Evolutionary conservation across 2,888 invertebrate species (phyloP), one percentile per base, ranked within the genome.

Genomic region (Acanthoscelides obtectus): DNA sequence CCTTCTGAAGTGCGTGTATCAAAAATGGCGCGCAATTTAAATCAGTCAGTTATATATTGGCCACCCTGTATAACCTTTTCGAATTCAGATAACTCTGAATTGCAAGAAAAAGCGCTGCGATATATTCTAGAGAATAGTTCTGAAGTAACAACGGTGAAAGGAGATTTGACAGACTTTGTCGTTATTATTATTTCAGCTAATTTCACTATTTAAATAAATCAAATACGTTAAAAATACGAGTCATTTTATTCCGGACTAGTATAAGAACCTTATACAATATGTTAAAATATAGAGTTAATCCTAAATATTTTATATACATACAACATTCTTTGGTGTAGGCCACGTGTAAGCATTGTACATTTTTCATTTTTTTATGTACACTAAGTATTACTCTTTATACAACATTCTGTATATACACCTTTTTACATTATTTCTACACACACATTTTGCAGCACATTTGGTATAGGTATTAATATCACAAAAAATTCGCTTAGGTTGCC

Each of bases 391-490:
- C 17, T 12, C 45, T 45, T 45, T 45, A 45, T 45, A 45, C 45
- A 45, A 12, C 17, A 45, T 45, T 6, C 45, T 45, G 45, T 75
- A 74, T 77, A 67, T 77, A 78, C 76, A 77, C 70, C 69, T 75
- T 73, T 68, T 74, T 72, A 75, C 73, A 75, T 70, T 66, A 72
- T 75, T 75, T 77, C 45, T 45, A 45, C 45, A 45, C 45, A 45
- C 45, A 6, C 17, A n/a, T 45, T 45, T 45, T 45, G 45, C 45
- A 45, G 45, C 12, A 45, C 45, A 45, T 45, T 45, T 45, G 45
- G 45, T 45, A 45, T 45, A 45, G 76, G 76, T 74, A 72, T 70
- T 64, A 73, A 70, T 77, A 78, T 78, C 76, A 77, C 78, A 78
- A 76, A 69, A 69, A 68, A 69, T 64, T 21, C 63, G 20, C 45